Base-by-base conservation (phyloP, 2,113 vertebrate species). In the Lucifuga dentata region DNA sequence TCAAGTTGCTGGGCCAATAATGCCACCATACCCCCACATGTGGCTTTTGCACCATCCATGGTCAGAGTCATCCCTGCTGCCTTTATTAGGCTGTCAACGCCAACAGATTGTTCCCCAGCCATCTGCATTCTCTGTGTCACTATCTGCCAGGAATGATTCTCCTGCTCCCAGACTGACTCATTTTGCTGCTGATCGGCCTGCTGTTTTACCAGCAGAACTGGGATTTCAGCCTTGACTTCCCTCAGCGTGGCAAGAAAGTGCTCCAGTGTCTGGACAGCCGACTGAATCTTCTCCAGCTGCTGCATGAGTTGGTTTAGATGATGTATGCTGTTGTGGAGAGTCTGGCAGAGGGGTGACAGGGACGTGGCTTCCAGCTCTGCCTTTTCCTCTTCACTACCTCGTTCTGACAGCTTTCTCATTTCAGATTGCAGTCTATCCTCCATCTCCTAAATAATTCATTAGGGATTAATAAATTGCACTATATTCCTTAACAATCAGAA, bases 191-290 rank as follows among this genome's bases (percentile, higher is more conserved):
- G 59, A 70, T 76, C 73, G 94, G 62, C 63, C 8, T 53, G 35
- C 87, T 58, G 67, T 60, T 41, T 32, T 29, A 46, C 71, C 45
- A 32, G 3, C 19, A 73, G 15, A 8, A 11, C 19, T 20, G 68
- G 85, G 29, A 78, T 48, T 11, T 89, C 80, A 5, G 63, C 59
- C 16, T 90, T 73, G 8, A 86, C 58, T 38, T 57, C 86, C 61
- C 78, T 91, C 52, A 95, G 45, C 0, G 89, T 84, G 56, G 75
- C 71, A 70, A 97, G 73, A 78, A 98, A 93, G 8, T 13, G 68
- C 35, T 94, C 88, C 63, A 97, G 71, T 53, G 89, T 88, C 55
- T 60, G 77, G 10, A 93, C 71, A 9, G 86, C 83, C 0, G 74
- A 82, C 80, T 92, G 83, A 0, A 78, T 61, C 11, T 68, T 80